phyloP scores from a whole-genome alignment of 64 coral and sea anemone species.

The Stichodactyla helianthus region DNA sequence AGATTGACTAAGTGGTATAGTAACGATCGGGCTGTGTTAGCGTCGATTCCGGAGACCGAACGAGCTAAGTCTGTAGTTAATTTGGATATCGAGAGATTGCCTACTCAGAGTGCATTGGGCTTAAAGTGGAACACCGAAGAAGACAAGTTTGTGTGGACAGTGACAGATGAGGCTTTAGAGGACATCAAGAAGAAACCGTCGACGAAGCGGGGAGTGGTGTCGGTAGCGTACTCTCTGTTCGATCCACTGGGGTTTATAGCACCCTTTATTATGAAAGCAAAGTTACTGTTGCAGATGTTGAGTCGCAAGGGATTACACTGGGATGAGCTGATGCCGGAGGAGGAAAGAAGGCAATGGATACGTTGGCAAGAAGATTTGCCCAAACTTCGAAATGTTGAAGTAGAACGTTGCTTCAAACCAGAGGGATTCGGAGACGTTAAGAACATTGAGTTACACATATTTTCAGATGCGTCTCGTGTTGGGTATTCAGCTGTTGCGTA shows the following conservation, averaged over 20 bases:
- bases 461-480: conserved; percentile 47
- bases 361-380: conserved; percentile 45
- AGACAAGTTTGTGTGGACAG: conserved; percentile 60
- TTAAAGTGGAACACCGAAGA: conserved; percentile 39
- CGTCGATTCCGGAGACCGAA: conserved; percentile 25
- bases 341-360: conserved; percentile 38
- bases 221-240: conserved; percentile 51
- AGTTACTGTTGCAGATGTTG: conserved; percentile 46
- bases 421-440: conserved; percentile 44
- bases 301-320: conserved; percentile 36
- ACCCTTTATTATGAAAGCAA: conserved; percentile 60
- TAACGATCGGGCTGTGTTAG: conserved; percentile 21
- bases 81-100: conserved; percentile 17
- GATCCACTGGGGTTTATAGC: conserved; percentile 61
- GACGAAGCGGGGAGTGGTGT: conserved; percentile 40
- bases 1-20: conserved; percentile 68
- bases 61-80: conserved; percentile 40
- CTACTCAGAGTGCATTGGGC: conserved; percentile 29
- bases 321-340: conserved; percentile 39
- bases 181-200: conserved; percentile 19
- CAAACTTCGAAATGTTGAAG: conserved; percentile 34
- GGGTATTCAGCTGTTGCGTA: conserved; percentile 50
- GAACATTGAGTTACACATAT: conserved; percentile 40
- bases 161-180: conserved; percentile 4
- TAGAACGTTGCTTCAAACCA: conserved; percentile 51